Base-by-base conservation (phyloP, 2,888 invertebrate genomes). In the Silvanus unidentatus region DNA sequence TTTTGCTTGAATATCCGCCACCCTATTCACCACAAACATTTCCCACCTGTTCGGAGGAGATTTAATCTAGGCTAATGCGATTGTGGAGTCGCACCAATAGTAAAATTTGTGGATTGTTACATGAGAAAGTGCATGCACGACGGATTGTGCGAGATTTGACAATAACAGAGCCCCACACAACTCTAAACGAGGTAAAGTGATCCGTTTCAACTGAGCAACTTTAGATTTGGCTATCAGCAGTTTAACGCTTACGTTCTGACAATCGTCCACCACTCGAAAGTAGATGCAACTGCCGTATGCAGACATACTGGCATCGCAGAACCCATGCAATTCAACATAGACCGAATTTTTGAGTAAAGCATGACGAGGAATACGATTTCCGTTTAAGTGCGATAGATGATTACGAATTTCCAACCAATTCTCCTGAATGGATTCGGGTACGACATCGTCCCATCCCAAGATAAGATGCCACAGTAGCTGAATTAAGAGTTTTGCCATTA, bases 191-290 rank as follows among this genome's bases (percentile, higher is more conserved):
- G 61, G 59, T 9, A 57, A 34, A 1, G 57, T 48, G 3, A 50
- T n/a, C 41, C 3, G 27, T 42, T 43, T 62, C 60, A 9, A 60
- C 11, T 60, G 58, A 5, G 63, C 58, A 10, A 64, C 58, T 6
- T 57, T 44, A 1, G 57, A 53, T 45, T 65, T 63, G 2, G 64
- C 44, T 16, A 52, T 54, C 9, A 63, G 22, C 16, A 64, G 15
- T 29, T 32, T 36, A 40, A 28, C 34, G 11, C 40, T 28, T 11
- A 47, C 30, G 2, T 29, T 40, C 2, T 16, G 16, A 11, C 47
- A 29, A 2, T 10, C 2, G 35, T 48, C 45, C 8, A 47, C 12
- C 9, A 34, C 30, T 16, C 48, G 12, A 3, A 50, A 15, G 38
- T 49, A 58, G 2, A 54, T 16, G 35, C 47, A 49, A 5, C 47